Conservation (phyloP, 1,140 invertebrate species). For the Drosophila seguyi region DNA sequence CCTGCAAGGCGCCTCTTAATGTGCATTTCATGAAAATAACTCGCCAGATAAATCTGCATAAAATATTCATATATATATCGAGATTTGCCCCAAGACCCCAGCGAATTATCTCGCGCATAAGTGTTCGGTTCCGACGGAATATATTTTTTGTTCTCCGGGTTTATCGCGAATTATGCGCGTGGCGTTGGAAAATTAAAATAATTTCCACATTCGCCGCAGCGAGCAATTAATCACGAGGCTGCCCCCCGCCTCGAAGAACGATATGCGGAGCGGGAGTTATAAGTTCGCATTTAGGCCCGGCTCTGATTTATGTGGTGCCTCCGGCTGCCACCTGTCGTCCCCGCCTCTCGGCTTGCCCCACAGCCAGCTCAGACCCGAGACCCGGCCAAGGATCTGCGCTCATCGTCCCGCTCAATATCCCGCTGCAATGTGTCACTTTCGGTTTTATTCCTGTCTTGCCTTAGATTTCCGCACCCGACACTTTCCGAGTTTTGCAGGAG, state of each 20-base stretch:
- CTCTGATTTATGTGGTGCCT: slow-evolving; percentile 47
- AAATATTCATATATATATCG: slow-evolving; percentile 42
- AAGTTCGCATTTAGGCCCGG: slow-evolving; percentile 39
- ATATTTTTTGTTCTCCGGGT: slow-evolving; percentile 25
- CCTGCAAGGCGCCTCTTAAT: slow-evolving; percentile 54
- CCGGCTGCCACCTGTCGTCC: slow-evolving; percentile 40
- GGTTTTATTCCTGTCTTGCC: slow-evolving; percentile 50
- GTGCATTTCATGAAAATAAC: slow-evolving; percentile 70
- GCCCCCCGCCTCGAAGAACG: slow-evolving; percentile 32
- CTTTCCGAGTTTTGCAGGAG: slow-evolving; percentile 30
- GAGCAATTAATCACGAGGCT: slow-evolving; percentile 71
- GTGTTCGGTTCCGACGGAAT: slow-evolving; percentile 56
- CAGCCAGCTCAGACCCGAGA: neutral
- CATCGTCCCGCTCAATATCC: slow-evolving; percentile 22
- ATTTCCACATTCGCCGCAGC: slow-evolving; percentile 77
- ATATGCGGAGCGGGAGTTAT: slow-evolving; percentile 67
- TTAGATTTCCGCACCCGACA: slow-evolving; percentile 68
- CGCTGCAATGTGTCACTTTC: slow-evolving; percentile 64
- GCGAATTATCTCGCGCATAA: slow-evolving; percentile 61
- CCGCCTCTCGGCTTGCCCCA: neutral
- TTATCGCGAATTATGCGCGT: slow-evolving; percentile 69
- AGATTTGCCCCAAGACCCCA: slow-evolving; percentile 11
- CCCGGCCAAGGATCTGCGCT: slow-evolving; percentile 7
- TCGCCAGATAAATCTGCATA: slow-evolving; percentile 21
- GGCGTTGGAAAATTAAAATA: slow-evolving; percentile 69